Base-by-base conservation (phyloP, 2,113 vertebrate genomes). In the Marcusenius ussheri region DNA sequence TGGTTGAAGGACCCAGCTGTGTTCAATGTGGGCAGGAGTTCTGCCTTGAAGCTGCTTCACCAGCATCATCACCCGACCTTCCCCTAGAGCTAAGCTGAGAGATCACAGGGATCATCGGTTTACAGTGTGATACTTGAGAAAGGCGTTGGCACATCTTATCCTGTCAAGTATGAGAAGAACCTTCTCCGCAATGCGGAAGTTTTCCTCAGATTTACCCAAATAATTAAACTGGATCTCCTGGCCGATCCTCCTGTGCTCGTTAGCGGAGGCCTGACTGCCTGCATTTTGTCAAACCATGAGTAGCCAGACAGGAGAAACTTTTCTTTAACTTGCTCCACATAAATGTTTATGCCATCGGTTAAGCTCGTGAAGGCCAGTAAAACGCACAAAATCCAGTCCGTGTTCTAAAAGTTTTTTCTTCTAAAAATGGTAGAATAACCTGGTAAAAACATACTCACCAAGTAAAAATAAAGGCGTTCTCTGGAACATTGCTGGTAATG, bases 401-500 rank as follows among this genome's bases (percentile, higher is more conserved):
- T 8, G 19, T 84, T 24, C 21, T 84, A 80, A 42, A 42, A 35
- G 35, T 80, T 80, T 45, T 83, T n/a, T n/a, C 21, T 31, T 51
- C 24, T 51, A 87, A 84, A 84, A 83, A 8, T 42, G 5, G 42
- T 87, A 1, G 46, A 27, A 31, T 51, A 51, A 17, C 49, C 49
- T 35, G 3, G 7, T 10, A 24, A 27, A 87, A 21, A 87, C 47
- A 27, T 35, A 88, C 31, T 45, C 53, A 8, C 21, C 8, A 19
- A 53, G n/a, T 42, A 45, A 51, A 15, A 39, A 62, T 7, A 66
- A 62, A 9, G 11, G 51, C 77, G 11, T 89, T 27, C 49, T 89
- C 27, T 5, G 31, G 15, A n/a, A 62, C 77, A 27, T 90, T 5
- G 19, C 90, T 89, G 91, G 90, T 91, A 90, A 90, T 91, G 92